Base-by-base conservation (phyloP, 2,797 vertebrate genomes). In the Fistularia commersonii region DNA sequence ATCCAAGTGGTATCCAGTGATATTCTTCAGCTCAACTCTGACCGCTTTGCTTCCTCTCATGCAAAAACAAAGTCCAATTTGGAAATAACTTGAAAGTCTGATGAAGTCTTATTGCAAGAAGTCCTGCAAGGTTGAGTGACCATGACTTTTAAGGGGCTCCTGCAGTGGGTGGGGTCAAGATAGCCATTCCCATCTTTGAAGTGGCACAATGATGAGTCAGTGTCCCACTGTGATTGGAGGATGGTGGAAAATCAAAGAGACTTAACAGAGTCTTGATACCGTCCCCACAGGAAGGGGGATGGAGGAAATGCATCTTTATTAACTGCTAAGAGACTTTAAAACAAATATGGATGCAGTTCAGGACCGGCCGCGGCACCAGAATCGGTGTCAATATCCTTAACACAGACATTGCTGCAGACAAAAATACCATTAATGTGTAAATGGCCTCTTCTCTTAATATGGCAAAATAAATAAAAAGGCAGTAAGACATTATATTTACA, bases 231-330 rank as follows among this genome's bases (percentile, higher is more conserved):
- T 82, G 86, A 92, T 90, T 91, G 91, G 90, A 81, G 67, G 82
- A 54, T 43, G 73, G 72, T 60, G 59, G 74, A 89, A 23, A 91
- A 91, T 91, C 90, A 92, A 93, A 93, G 91, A 88, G 90, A 93
- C 91, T 95, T 95, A 94, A 91, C 93, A 94, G 89, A 91, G 90
- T 81, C 88, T 91, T 93, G 93, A 94, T 91, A 95, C 85, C 83
- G 74, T 87, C 88, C 85, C 88, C 90, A 92, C 94, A 96, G 94
- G 93, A 95, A 94, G 91, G 84, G 83, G 86, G 84, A 84, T 48
- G 66, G 88, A 90, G 92, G 92, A 93, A 94, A 91, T 85, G 84
- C 85, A 80, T 89, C 92, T 93, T 93, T 93, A 92, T 91, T 79
- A 90, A 95, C 92, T 92, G 90, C 92, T 92, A 94, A 93, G 85